Evolutionary conservation across 2,113 vertebrate genomes (phyloP).

Genomic region (Pangasianodon gigas): DNA sequence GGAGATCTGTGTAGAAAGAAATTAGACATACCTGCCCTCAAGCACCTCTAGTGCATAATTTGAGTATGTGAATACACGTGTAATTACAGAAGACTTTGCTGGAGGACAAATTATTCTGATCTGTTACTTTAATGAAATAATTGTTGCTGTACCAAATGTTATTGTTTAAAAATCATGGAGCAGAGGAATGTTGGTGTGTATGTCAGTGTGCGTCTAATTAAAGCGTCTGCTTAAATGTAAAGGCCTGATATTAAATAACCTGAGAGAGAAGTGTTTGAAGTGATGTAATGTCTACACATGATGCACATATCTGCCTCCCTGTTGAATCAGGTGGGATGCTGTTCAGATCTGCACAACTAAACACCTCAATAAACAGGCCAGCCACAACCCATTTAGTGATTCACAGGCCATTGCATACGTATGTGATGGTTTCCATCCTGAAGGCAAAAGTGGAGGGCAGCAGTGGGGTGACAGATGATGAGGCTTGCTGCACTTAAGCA

Average conservation of each 20-base stretch:
- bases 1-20: neutral
- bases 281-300: neutral
- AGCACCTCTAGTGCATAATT: conserved; percentile 15
- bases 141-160: neutral
- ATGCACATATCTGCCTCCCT: neutral
- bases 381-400: neutral
- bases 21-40: conserved; percentile 30
- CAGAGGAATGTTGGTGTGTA: neutral
- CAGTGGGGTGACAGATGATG: conserved; percentile 47
- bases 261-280: neutral
- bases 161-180: conserved; percentile 26
- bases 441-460: conserved; percentile 9
- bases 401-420: neutral
- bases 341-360: neutral
- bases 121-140: conserved; percentile 14
- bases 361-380: neutral
- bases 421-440: neutral
- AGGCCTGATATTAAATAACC: conserved; percentile 5
- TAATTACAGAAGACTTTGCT: conserved; percentile 24
- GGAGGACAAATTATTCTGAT: conserved; percentile 26
- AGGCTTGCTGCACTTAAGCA: conserved; percentile 11
- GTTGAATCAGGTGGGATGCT: neutral
- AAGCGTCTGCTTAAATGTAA: conserved; percentile 10
- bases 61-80: conserved; percentile 14
- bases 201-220: conserved; percentile 9